phyloP scores from a whole-genome alignment of 2,888 invertebrate genomes.

The Harmothoe impar region DNA sequence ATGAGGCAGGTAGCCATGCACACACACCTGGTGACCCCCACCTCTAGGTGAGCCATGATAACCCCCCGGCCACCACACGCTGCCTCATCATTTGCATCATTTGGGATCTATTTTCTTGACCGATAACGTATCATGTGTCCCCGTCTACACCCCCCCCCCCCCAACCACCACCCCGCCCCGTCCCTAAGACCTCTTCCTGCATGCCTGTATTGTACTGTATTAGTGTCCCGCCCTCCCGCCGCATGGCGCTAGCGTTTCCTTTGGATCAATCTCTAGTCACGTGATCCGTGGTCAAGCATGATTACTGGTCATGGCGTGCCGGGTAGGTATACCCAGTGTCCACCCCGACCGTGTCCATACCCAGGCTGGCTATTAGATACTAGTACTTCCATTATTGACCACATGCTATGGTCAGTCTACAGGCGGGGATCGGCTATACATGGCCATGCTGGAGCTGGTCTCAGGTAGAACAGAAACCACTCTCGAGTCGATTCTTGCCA shows the following conservation, averaged over 20 bases:
- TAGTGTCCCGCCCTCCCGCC: conserved; percentile 3
- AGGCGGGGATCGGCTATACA: neutral
- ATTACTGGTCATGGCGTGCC: conserved; percentile 2
- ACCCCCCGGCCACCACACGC: neutral
- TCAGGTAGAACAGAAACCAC: too few species aligned
- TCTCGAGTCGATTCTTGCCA: too few species aligned
- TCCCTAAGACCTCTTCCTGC: neutral
- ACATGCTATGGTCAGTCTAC: conserved; percentile 17
- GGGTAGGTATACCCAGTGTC: neutral
- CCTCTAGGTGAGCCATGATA: neutral
- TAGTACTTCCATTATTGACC: conserved; percentile 29
- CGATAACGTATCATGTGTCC: neutral
- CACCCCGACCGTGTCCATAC: neutral
- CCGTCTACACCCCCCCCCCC: neutral
- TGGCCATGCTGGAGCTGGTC: too few species aligned
- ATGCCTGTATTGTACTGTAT: neutral
- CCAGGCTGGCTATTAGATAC: conserved; percentile 2
- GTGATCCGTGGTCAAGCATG: conserved; percentile 29
- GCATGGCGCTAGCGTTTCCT: conserved; percentile 34
- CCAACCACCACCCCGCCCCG: neutral
- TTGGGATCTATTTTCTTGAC: neutral
- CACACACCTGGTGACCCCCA: conserved; percentile 12
- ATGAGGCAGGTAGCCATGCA: neutral
- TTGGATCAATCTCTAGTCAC: conserved; percentile 25
- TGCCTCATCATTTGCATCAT: conserved; percentile 6